Evolutionary conservation across 2,797 vertebrate species (phyloP), one percentile per base, ranked within the genome.

Genomic region (Chromobotia macracanthus): DNA sequence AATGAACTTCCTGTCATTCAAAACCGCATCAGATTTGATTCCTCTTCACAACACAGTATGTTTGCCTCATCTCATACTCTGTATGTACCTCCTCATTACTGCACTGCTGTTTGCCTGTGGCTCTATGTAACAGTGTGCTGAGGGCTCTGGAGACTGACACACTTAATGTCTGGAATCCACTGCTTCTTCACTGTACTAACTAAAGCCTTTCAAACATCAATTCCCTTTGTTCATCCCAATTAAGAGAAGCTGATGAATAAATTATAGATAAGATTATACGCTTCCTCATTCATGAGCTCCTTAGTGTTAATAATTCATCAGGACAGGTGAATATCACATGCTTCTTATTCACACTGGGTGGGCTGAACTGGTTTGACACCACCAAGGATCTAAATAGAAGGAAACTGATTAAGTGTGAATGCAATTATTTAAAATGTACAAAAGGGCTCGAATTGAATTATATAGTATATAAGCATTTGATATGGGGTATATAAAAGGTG

Each of bases 201-300:
- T 58, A 63, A 69, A 78, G 46, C 70, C 23, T 31, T 44, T 28
- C 28, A 28, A 28, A 28, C 1, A 28, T 28, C 28, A 28, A 28
- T 28, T 28, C 28, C 28, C 28, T 28, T 28, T 28, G 28, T 28
- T 28, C 28, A 28, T 28, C 4, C 28, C 28, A 76, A 85, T 87
- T 84, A 84, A 78, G 80, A 81, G 72, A 81, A 77, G 28, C 51
- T n/a, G 19, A 73, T 87, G 73, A 87, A 85, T 81, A 77, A 83
- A 81, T 71, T 58, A 85, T 85, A 78, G 21, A 60, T 65, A 38
- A 72, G 70, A 70, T 78, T 84, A 83, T 84, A 53, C 69, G 61
- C 61, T 82, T 70, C 73, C 79, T 84, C 58, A 79, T 83, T 79
- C 51, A 80, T 68, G 67, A 79, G 61, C 46, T 48, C 67, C 71